These are phyloP conservation scores for Xenopus petersii DNA, from an alignment of 2,797 vertebrate species.

Conservation along the genomic window DNA sequence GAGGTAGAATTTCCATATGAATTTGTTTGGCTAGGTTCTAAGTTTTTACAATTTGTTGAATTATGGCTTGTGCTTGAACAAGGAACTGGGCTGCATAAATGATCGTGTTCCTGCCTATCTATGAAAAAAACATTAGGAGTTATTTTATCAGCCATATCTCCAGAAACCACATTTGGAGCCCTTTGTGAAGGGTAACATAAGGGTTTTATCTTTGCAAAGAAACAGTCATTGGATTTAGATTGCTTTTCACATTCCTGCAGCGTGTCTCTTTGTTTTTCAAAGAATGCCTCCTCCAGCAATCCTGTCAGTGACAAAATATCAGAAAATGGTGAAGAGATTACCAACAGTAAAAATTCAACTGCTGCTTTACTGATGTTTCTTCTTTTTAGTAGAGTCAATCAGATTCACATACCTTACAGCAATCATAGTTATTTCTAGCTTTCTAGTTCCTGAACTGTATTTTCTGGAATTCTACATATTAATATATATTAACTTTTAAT, in stretches of 20 bases:
- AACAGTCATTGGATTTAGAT: conserved; percentile 35
- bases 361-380: too few species aligned
- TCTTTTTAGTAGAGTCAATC: too few species aligned
- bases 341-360: too few species aligned
- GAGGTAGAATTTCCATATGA: background rate
- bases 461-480: too few species aligned
- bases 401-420: too few species aligned
- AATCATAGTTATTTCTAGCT: too few species aligned
- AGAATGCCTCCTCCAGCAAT: conserved; percentile 48
- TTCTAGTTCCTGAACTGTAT: too few species aligned
- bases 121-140: background rate
- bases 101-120: background rate
- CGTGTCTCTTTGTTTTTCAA: conserved; percentile 22
- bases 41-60: background rate
- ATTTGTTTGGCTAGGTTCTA: background rate
- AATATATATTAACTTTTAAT: too few species aligned
- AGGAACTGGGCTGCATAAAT: background rate
- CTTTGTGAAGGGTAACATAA: conserved; percentile 28
- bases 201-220: conserved; percentile 23
- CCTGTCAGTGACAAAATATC: conserved; percentile 46
- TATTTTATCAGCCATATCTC: background rate
- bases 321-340: too few species aligned
- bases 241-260: conserved; percentile 1
- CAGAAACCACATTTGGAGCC: background rate
- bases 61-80: background rate